Conservation (phyloP, 2,888 invertebrate species). For the Tinea semifulvella region DNA sequence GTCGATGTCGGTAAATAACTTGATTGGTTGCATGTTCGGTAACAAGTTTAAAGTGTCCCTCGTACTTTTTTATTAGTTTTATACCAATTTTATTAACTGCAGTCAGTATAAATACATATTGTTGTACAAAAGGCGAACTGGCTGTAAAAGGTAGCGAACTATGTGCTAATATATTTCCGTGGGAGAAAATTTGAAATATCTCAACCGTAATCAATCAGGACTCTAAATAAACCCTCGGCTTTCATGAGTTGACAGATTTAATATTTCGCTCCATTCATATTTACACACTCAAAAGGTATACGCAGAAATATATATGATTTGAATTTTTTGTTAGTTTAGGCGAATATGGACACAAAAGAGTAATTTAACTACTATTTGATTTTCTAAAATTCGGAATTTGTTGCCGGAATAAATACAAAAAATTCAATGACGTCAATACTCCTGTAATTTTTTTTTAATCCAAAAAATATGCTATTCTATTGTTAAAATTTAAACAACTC, state of each 20-base stretch:
- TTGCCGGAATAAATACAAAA: too few species aligned
- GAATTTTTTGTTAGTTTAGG: constrained; percentile 11
- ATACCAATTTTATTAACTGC: too few species aligned
- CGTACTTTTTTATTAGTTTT: not conserved
- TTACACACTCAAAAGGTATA: constrained; percentile 31
- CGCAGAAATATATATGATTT: constrained; percentile 11
- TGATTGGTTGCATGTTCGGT: constrained; percentile 1
- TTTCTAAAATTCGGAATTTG: too few species aligned
- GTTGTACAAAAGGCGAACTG: too few species aligned
- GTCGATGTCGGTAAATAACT: constrained; percentile 5
- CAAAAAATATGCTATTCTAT: too few species aligned
- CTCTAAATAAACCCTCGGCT: constrained; percentile 32
- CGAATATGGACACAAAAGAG: not conserved
- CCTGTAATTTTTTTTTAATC: not conserved
- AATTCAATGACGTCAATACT: not conserved
- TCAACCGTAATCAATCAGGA: constrained; percentile 32
- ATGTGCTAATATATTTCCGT: constrained; percentile 4
- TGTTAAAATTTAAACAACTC: too few species aligned
- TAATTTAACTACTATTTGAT: too few species aligned
- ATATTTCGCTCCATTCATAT: constrained; percentile 41
- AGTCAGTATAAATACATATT: too few species aligned
- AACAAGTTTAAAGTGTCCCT: constrained; percentile 2
- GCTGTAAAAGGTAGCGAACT: too few species aligned
- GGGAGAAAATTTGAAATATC: constrained; percentile 21
- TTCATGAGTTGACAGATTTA: constrained; percentile 35